Evolutionary conservation across 2,888 invertebrate species (phyloP).

Genomic region (Drosophila tripunctata): DNA sequence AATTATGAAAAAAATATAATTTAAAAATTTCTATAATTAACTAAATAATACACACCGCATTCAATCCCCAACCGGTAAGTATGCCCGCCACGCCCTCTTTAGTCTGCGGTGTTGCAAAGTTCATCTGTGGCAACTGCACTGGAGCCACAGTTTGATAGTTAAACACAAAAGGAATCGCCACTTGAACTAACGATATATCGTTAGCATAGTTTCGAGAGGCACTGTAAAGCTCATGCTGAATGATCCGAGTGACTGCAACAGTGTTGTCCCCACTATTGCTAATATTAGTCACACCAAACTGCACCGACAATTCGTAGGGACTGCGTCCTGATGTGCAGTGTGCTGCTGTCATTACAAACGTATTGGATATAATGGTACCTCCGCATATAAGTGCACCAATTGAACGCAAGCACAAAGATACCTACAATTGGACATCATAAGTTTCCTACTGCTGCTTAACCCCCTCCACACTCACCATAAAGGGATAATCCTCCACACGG

Average conservation of each 20-base stretch:
- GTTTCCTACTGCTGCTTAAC: too few species aligned
- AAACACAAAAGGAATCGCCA: conserved; percentile 65
- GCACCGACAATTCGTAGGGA: conserved; percentile 51
- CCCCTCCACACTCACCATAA: conserved; percentile 60
- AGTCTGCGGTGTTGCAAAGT: conserved; percentile 67
- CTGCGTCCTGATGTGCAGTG: conserved; percentile 69
- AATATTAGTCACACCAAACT: conserved; percentile 71
- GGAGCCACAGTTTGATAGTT: conserved; percentile 67
- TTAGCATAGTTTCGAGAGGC: conserved; percentile 72
- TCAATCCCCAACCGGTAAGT: conserved; percentile 81
- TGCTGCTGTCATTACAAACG: conserved; percentile 77
- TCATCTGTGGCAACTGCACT: conserved; percentile 69
- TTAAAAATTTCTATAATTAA: neutral
- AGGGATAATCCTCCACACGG: conserved; percentile 72
- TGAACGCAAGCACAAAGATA: conserved; percentile 62
- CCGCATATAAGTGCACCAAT: conserved; percentile 76
- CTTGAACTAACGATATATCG: conserved; percentile 84
- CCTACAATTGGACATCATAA: conserved; percentile 19
- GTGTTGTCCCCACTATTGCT: conserved; percentile 60
- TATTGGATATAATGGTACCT: conserved; percentile 63
- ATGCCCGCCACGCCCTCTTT: conserved; percentile 57
- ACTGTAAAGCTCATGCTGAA: conserved; percentile 81
- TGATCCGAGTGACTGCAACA: conserved; percentile 63
- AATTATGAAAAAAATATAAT: neutral
- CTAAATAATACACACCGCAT: conserved; percentile 56